Evolutionary conservation across 2,113 vertebrate genomes (phyloP), one percentile per base, ranked within the genome.

Genomic region (Corythaixoides concolor): DNA sequence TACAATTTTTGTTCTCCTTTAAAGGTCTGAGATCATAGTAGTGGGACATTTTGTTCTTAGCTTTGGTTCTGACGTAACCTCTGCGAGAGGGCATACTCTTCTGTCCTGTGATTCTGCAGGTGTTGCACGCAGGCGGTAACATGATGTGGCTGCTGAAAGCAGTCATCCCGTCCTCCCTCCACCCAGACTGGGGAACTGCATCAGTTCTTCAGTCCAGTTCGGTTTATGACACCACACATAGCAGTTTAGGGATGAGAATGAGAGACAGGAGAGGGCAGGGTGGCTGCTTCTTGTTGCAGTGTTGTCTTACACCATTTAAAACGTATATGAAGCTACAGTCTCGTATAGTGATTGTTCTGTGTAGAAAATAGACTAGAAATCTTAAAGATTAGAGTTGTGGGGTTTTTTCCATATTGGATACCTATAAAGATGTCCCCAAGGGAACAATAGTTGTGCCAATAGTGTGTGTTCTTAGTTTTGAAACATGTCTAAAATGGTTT

Each of bases 81-180:
- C 24, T 86, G 16, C 4, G 0, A 79, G n/a, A 26, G 37, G 22
- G 17, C 37, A 62, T 35, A 35, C 37, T 72, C 24, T 58, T 70
- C n/a, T 35, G 21, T 7, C 33, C 59, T 87, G 32, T 66, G n/a
- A 18, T 74, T 74, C 45, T 73, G 24, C 53, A 37, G n/a, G 58
- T 0, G 0, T 33, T 74, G n/a, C 14, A 6, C 50, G 35, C 30
- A 5, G 0, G 10, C 12, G 19, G 33, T 53, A 39, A 33, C 23
- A 18, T 1, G 13, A 26, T 2, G 5, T 53, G 45, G n/a, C 11
- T 21, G 41, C 72, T 84, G 32, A 20, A 56, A 64, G 41, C 35
- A 86, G 18, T 52, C 8, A 21, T 63, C 52, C 37, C 20, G 3
- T 49, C 37, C 24, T 58, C 15, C 41, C 4, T 55, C 50, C 55